phyloP scores from a whole-genome alignment of 1,140 invertebrate genomes.

The Elysia chlorotica region DNA sequence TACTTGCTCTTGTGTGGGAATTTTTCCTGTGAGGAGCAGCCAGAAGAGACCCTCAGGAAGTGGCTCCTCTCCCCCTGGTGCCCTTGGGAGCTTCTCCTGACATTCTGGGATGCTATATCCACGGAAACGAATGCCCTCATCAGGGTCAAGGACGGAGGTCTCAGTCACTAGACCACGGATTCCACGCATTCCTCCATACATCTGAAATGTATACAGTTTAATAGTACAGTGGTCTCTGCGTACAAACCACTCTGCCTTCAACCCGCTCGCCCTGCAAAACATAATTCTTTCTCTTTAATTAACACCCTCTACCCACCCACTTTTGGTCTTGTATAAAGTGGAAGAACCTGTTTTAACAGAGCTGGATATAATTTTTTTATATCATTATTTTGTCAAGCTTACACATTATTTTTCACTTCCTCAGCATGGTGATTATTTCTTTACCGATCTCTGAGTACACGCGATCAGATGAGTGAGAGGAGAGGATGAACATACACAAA shows the following conservation, averaged over 20 bases:
- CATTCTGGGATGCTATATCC: conserved; percentile 95
- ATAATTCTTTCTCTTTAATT: neutral
- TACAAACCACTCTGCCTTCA: neutral
- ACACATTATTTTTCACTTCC: too few species aligned
- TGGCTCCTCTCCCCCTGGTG: conserved; percentile 81
- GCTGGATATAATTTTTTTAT: too few species aligned
- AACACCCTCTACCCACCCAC: neutral
- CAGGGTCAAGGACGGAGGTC: conserved; percentile 91
- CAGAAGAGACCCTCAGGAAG: conserved; percentile 96
- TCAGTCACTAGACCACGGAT: conserved; percentile 94
- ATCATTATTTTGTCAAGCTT: too few species aligned
- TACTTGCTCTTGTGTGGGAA: conserved; percentile 77
- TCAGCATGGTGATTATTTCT: too few species aligned
- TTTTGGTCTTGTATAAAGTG: too few species aligned
- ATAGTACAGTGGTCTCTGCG: too few species aligned
- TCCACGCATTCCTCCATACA: conserved; percentile 97
- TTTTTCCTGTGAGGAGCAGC: conserved; percentile 90
- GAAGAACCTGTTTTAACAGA: too few species aligned
- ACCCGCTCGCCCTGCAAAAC: neutral
- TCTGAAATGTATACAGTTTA: too few species aligned
- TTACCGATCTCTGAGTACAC: too few species aligned
- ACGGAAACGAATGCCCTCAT: conserved; percentile 95
- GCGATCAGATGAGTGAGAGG: too few species aligned
- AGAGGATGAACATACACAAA: too few species aligned
- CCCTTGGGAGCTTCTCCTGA: conserved; percentile 88